Base-by-base conservation (phyloP, 2,888 invertebrate species). In the Caenorhabditis auriculariae region DNA sequence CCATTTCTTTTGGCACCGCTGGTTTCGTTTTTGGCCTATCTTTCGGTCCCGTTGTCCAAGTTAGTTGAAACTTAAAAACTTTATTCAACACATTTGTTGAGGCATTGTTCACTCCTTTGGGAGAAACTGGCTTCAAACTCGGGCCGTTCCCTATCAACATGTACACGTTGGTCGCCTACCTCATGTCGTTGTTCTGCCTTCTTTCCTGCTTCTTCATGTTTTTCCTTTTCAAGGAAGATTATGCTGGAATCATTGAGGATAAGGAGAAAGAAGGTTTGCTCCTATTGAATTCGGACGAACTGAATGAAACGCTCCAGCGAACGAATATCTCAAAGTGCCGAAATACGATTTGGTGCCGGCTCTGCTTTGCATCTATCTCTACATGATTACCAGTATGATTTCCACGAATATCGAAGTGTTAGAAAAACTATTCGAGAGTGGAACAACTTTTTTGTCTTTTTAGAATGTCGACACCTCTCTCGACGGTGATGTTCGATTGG, bases 1-100 rank as follows among this genome's bases (percentile, higher is more conserved):
- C 68, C 2, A 63, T 71, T 21, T 56, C 68, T 4, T 66, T 65
- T 27, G 66, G 71, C 38, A 71, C 68, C n/a, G 71, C 65, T 19
- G 67, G 66, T 1, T 68, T 51, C 43, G 71, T 71, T 6, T 50
- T 64, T 17, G 71, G 71, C 26, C 53, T 71, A n/a, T 68, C 71
- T 9, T 62, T 69, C 21, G 71, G 71, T 2, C 71, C 71, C 0
- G 68, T 56, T 19, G 45, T 68, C 2, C 68, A 68, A 53, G 68
- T 66, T 19, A 50, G 39, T 26, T 28, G 12, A 2, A n/a, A n/a
- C n/a, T n/a, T n/a, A n/a, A n/a, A n/a, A n/a, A n/a, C n/a, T n/a
- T n/a, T 19, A 19, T 26, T 23, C 19, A 12, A 43, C 35, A 15
- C 37, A 37, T 15, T 23, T 12, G 48, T 54, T 17, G 24, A 60